Evolutionary conservation across 1,140 invertebrate species (phyloP).

Genomic region (Acromyrmex charruanus): DNA sequence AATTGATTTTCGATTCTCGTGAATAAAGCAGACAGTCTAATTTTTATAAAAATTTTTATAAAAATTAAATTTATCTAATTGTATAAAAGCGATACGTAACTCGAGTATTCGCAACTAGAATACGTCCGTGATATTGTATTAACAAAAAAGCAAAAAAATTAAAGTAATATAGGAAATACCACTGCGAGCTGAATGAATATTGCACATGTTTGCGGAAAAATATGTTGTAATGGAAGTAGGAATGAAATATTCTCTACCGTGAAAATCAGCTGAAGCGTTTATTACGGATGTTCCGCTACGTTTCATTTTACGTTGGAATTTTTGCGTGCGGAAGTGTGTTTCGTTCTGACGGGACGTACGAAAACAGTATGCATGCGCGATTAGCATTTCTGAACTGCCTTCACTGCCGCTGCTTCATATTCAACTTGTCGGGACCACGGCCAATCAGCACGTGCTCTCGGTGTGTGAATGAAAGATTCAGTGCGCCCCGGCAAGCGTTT

Average conservation of each 20-base stretch:
- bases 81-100: background rate
- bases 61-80: slow-evolving; percentile 1
- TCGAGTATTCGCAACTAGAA: background rate
- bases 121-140: background rate
- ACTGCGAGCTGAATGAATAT: slow-evolving; percentile 10
- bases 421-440: slow-evolving; percentile 36
- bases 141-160: background rate
- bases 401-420: slow-evolving; percentile 46
- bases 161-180: background rate
- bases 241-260: slow-evolving; percentile 21
- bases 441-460: slow-evolving; percentile 53
- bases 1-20: background rate
- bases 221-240: background rate
- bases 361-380: slow-evolving; percentile 59
- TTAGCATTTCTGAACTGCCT: slow-evolving; percentile 60
- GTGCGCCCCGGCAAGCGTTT: slow-evolving; percentile 23
- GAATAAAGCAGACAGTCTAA: background rate
- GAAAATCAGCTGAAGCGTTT: slow-evolving; percentile 18
- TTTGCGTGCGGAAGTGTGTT: slow-evolving; percentile 39
- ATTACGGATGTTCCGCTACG: slow-evolving; percentile 7
- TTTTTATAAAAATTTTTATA: background rate
- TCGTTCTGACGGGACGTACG: slow-evolving; percentile 11
- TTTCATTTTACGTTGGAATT: slow-evolving; percentile 20
- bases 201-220: slow-evolving; percentile 24
- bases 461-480: slow-evolving; percentile 64